Base-by-base conservation (phyloP, 1,140 invertebrate genomes). In the Calycopis cecrops region DNA sequence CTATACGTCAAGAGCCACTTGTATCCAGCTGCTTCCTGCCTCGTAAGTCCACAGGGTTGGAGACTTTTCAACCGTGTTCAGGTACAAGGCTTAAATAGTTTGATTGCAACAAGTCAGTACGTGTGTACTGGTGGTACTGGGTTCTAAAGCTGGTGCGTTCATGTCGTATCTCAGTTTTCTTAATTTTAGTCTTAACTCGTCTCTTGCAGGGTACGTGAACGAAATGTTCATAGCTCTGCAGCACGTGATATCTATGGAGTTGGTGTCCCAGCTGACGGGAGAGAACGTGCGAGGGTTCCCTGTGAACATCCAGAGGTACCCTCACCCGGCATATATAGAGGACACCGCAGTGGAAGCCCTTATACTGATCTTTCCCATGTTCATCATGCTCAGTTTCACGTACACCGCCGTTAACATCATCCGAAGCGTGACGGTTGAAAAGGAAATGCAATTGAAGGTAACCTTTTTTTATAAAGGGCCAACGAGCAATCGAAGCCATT, bases 351-450 rank as follows among this genome's bases (percentile, higher is more conserved):
- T 93, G 11, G 87, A 91, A 55, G 90, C 90, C 7, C 67, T 94
- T 18, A 90, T 92, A 63, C 80, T 89, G 21, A 90, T 94, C 65
- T 90, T 96, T 48, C 92, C 94, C 0, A 80, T 95, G 40, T 92
- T 97, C 44, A 91, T 96, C 42, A 89, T 95, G 82, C 72, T 96
- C 0, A 94, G 92, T 70, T 95, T 94, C 68, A 91, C 93, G 21
- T 93, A 94, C 74, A 92, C 94, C 0, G 91, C 92, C 48, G 92
- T 95, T n/a, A 94, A 95, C 72, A 93, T 94, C 50, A 91, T 95
- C 11, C 94, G 89, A 68, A 84, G 79, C 12, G 88, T 92, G 21
- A 90, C 91, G 4, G 71, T 81, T 0, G 91, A 92, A 70, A 92
- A 92, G 69, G 91, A 92, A 74, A 88, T 88, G 51, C 91, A 92